These are phyloP conservation scores for Ptychodera flava DNA, from an alignment of 35 echinoderm and acorn worm genomes.

Conservation along the genomic window DNA sequence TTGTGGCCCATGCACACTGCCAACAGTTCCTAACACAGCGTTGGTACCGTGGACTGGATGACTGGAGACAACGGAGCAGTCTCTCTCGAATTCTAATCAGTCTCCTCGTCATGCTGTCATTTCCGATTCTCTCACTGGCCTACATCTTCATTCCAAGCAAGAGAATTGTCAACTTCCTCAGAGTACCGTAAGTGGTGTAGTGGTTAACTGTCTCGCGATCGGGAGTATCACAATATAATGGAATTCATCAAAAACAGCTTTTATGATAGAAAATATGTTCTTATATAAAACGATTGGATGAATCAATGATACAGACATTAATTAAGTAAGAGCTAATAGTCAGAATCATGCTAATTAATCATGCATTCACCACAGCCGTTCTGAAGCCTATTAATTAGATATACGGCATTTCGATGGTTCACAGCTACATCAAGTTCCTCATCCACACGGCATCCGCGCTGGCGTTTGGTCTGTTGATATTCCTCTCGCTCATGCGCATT, in stretches of 20 bases:
- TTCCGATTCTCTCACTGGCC: neutral
- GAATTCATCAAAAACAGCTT: no score
- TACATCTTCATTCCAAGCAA: neutral
- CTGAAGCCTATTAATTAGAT: no score
- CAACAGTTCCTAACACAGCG: conserved; percentile 5
- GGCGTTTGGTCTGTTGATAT: neutral
- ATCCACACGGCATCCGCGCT: neutral
- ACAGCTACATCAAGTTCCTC: neutral
- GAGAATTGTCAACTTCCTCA: neutral
- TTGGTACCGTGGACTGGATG: conserved; percentile 18
- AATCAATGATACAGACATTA: no score
- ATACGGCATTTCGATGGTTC: no score
- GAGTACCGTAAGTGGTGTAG: neutral
- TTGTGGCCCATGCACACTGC: conserved; percentile 26
- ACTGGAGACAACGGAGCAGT: neutral
- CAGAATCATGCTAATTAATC: no score
- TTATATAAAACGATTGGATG: no score
- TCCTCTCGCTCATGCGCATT: neutral
- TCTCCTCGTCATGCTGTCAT: neutral
- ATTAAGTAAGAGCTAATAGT: no score
- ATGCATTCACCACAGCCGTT: no score
- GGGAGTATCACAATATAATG: no score
- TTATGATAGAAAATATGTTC: no score
- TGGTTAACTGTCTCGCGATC: no score
- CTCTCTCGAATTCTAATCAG: neutral